phyloP scores from a whole-genome alignment of 1,140 invertebrate species.

The Bombus impatiens region DNA sequence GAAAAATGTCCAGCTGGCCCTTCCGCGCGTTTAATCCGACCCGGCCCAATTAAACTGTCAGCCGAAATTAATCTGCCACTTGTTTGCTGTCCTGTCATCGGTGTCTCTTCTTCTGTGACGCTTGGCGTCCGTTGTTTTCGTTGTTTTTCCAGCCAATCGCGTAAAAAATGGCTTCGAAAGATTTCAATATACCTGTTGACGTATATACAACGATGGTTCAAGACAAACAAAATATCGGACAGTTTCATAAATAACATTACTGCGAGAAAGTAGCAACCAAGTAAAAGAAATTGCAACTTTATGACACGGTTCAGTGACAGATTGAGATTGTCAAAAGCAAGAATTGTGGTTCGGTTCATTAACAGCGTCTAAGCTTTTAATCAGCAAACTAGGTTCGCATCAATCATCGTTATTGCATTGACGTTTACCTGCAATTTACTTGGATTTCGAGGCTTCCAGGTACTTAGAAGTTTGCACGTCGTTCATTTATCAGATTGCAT shows the following conservation, averaged over 20 bases:
- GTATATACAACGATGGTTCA: not conserved
- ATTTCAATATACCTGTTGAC: constrained; percentile 6
- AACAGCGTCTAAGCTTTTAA: not conserved
- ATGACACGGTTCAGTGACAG: no score
- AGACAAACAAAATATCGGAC: not conserved
- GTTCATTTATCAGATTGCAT: constrained; percentile 64
- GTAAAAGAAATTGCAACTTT: not conserved
- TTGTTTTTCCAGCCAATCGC: not conserved
- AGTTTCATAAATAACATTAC: not conserved
- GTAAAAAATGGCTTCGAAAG: constrained; percentile 8
- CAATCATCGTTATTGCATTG: constrained; percentile 58
- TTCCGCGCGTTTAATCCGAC: constrained; percentile 43
- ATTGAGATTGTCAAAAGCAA: not conserved
- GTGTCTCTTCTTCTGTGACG: constrained; percentile 26
- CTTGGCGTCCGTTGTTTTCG: not conserved
- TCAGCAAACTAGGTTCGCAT: constrained; percentile 25
- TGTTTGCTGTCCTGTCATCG: constrained; percentile 51
- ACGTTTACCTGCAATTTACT: constrained; percentile 46
- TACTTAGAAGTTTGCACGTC: constrained; percentile 54
- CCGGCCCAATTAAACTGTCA: constrained; percentile 54
- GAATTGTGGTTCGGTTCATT: not conserved
- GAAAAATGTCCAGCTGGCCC: constrained; percentile 52
- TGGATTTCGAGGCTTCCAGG: constrained; percentile 39
- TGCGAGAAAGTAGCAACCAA: not conserved
- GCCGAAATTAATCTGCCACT: constrained; percentile 57